Evolutionary conservation across 2,888 invertebrate species (phyloP), one percentile per base, ranked within the genome.

Genomic region (Andrena hattorfiana): DNA sequence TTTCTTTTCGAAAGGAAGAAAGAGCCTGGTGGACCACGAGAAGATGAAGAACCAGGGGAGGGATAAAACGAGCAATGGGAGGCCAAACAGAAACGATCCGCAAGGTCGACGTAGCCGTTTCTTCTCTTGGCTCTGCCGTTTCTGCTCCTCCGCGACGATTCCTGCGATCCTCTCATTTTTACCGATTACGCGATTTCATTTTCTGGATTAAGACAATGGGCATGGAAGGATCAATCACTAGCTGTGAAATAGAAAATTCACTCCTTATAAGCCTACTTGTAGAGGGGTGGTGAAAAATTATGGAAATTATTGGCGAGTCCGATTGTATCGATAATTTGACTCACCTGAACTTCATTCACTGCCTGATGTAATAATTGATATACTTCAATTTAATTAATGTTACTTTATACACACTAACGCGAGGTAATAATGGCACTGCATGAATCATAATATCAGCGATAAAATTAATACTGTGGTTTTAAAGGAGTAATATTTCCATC

Each of bases 11-110:
- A 72, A 81, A 83, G 77, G 81, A 79, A 84, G 83, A 85, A 84
- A 77, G 85, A 80, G 77, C 56, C 60, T 66, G 56, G 77, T 71
- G 77, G 74, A 32, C 77, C 56, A 73, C 73, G 68, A 68, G 75
- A 77, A 76, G 78, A 87, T 69, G 82, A 86, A 87, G 85, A 86
- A 81, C 82, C 78, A 67, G 83, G 66, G 71, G 67, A 79, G 51
- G 77, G 62, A 69, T 72, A 86, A 88, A 83, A 85, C 74, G 75
- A 88, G 82, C 72, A 86, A 60, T 59, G 77, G 71, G 79, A 79
- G 32, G 59, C 77, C 76, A 83, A 86, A 85, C 87, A 85, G 88
- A 88, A 83, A 84, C 85, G 88, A 88, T 87, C 79, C 69, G 87
- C 87, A 87, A 85, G 88, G 88, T 84, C 88, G 88, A 62, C 70